Percentiles rank a stretch among this genome's conserved stretches.
Evolutionary conservation across 2,888 invertebrate genomes (phyloP).

Genomic region (Xanthorhoe designata): DNA sequence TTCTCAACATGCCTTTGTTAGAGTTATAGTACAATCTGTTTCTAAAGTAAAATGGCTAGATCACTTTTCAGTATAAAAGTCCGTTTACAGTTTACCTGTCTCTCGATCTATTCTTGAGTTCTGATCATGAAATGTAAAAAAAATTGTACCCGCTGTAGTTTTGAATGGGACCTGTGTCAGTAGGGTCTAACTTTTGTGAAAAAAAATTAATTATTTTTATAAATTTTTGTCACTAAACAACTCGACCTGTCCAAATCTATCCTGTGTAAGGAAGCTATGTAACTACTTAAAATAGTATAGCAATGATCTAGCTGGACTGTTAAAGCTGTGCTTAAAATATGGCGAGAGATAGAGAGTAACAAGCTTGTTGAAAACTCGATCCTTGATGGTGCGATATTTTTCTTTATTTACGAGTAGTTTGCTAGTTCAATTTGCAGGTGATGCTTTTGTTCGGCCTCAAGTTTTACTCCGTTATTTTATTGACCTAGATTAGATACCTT

Average conservation of each 20-base stretch:
- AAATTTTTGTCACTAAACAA: no score
- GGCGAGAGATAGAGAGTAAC: slow-evolving; percentile 27
- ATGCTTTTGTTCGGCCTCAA: neutral
- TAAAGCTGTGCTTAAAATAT: slow-evolving; percentile 23
- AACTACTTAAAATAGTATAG: neutral
- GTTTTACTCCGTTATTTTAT: neutral
- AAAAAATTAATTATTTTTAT: no score
- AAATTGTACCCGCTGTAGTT: no score
- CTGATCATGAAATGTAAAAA: no score
- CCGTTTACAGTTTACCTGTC: neutral
- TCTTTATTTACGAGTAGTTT: slow-evolving; percentile 11
- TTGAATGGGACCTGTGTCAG: no score
- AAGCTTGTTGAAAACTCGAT: slow-evolving; percentile 33
- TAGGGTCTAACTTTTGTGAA: no score
- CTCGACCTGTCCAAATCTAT: no score
- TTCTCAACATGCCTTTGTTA: slow-evolving; percentile 18
- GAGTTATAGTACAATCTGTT: slow-evolving; percentile 4
- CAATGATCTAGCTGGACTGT: slow-evolving; percentile 2
- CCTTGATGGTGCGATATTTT: slow-evolving; percentile 20
- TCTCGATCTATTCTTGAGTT: no score
- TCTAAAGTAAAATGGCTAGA: slow-evolving; percentile 2
- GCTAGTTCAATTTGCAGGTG: slow-evolving; percentile 16
- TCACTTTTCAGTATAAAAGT: neutral
- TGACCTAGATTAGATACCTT: neutral
- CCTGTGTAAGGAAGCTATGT: no score